Conservation (phyloP, 1,140 invertebrate genomes). For the Leguminivora glycinivorella region DNA sequence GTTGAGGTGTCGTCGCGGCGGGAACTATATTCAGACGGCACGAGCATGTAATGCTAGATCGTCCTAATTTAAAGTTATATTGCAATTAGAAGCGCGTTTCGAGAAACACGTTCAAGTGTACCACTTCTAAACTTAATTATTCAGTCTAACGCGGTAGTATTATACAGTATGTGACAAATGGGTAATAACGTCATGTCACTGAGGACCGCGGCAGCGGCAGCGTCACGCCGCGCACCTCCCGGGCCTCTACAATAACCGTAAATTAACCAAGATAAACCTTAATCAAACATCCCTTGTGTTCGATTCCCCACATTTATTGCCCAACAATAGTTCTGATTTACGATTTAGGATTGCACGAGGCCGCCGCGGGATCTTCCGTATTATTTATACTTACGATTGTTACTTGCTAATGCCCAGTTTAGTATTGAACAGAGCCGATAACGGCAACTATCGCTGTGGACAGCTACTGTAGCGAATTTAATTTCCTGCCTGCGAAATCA, state of each 20-base stretch:
- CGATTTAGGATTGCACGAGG: slow-evolving; percentile 59
- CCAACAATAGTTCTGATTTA: slow-evolving; percentile 76
- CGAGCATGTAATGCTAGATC: background rate
- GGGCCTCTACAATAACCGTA: slow-evolving; percentile 57
- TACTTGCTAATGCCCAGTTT: slow-evolving; percentile 36
- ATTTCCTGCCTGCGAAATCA: slow-evolving; percentile 46
- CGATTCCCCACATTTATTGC: slow-evolving; percentile 65
- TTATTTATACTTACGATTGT: slow-evolving; percentile 55
- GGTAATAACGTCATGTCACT: slow-evolving; percentile 22
- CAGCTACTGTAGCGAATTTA: slow-evolving; percentile 44
- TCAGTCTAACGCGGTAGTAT: slow-evolving; percentile 13
- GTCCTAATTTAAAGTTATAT: slow-evolving; percentile 27
- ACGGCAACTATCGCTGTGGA: slow-evolving; percentile 37
- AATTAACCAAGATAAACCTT: slow-evolving; percentile 74
- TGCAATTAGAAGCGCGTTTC: slow-evolving; percentile 18
- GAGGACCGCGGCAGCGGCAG: background rate
- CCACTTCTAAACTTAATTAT: slow-evolving; percentile 28
- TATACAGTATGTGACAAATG: slow-evolving; percentile 22
- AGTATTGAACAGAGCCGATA: slow-evolving; percentile 25
- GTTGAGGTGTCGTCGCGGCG: background rate
- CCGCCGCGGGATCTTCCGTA: slow-evolving; percentile 51
- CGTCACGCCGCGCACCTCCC: slow-evolving; percentile 17
- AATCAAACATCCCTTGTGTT: slow-evolving; percentile 71
- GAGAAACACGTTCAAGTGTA: slow-evolving; percentile 20
- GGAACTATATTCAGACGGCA: background rate